Evolutionary conservation across 2,113 vertebrate genomes (phyloP), one percentile per base, ranked within the genome.

Genomic region (Colius striatus): DNA sequence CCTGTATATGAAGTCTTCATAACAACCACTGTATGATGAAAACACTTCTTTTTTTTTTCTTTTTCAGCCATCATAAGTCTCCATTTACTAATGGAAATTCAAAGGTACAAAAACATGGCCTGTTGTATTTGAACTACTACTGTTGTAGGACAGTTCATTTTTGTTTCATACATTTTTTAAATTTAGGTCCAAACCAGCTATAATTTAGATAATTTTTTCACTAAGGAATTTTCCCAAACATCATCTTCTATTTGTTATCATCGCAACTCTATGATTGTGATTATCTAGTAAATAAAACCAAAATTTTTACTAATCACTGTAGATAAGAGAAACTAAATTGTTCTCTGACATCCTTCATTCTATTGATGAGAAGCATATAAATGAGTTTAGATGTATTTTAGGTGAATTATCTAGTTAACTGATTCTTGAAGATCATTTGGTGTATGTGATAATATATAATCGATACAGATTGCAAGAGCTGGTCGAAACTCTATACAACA

Each of bases 331-430:
- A 94, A 85, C 48, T 54, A 89, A 92, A 41, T 83, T 75, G 26
- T 41, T 94, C 97, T 97, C 73, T 92, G 78, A 91, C 55, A 93
- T 65, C 79, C 23, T 63, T 92, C 18, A 71, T 66, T 92, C 87
- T 94, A 90, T 77, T 91, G 62, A 57, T 90, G 65, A 89, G 84
- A 96, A 84, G 18, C 48, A 54, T 81, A 27, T 86, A 68, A 81
- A 95, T 95, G 97, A 86, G 92, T 89, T 95, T 97, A 96, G 93
- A 93, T 38, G 26, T 47, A 93, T 71, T 71, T 95, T 85, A 70
- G 67, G 38, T 34, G 25, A 86, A 91, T 85, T 73, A 94, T 87
- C 58, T 91, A 68, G 75, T 57, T 92, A 94, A 95, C 74, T 79
- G 45, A 92, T 96, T 95, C 72, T 92, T 41, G 83, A 71, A 51